Evolutionary conservation across 2,888 invertebrate species (phyloP).

Genomic region (Sminthurinus aureus): DNA sequence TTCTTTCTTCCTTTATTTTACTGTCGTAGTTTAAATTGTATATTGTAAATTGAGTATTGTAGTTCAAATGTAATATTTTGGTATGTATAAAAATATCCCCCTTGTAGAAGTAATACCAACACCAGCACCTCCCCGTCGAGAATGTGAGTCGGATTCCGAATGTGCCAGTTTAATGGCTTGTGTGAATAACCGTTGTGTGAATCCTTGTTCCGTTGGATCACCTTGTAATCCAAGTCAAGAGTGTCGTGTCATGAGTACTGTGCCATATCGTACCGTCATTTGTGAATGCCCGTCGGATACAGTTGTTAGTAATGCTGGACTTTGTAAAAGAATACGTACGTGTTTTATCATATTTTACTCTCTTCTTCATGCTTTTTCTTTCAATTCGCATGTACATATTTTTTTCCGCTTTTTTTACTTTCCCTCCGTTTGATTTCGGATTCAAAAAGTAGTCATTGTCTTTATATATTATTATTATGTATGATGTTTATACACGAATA

Average conservation of each 20-base stretch:
- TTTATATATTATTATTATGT: not conserved
- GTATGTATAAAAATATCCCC: not conserved
- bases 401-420: not conserved
- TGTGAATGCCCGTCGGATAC: conserved; percentile 87
- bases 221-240: conserved; percentile 79
- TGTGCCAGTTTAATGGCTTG: conserved; percentile 80
- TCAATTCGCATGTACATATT: not conserved
- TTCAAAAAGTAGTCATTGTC: too few species aligned
- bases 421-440: not conserved
- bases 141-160: conserved; percentile 79
- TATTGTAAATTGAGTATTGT: conserved; percentile 15
- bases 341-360: conserved; percentile 10
- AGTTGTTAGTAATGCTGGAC: conserved; percentile 75
- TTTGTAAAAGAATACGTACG: conserved; percentile 70
- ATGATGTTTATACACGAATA: not conserved
- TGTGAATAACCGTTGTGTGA: conserved; percentile 76
- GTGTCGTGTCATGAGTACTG: conserved; percentile 79
- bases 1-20: not conserved
- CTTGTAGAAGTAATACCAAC: conserved; percentile 32
- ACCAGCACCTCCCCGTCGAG: conserved; percentile 63
- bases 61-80: not conserved
- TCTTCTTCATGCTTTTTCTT: not conserved
- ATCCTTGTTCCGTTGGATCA: conserved; percentile 73
- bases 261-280: conserved; percentile 83
- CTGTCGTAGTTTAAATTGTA: not conserved